These are phyloP conservation scores for Reticulitermes lucifugus DNA, from an alignment of 2,888 invertebrate species.

Conservation along the genomic window DNA sequence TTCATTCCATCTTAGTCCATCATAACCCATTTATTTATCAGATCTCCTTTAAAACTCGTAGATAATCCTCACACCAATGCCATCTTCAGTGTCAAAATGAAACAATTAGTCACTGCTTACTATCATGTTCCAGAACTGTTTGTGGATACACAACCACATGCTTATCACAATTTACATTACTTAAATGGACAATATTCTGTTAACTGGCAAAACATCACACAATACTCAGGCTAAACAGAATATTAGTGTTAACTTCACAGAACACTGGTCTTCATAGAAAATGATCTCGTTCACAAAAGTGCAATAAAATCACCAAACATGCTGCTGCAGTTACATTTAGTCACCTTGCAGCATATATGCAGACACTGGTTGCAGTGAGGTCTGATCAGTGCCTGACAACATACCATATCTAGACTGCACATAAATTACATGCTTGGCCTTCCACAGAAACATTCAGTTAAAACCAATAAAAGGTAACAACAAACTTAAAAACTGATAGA, in stretches of 20 bases:
- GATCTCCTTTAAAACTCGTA: neutral
- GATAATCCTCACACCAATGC: neutral
- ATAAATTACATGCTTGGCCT: neutral
- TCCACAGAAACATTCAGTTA: constrained; percentile 10
- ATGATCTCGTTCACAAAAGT: constrained; percentile 22
- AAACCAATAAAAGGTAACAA: neutral
- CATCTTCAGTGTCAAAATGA: neutral
- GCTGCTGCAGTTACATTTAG: neutral
- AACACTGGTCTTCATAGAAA: neutral
- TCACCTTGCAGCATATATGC: neutral
- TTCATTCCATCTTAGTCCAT: neutral
- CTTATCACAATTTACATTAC: neutral
- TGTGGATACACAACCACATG: neutral
- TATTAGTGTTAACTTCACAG: neutral
- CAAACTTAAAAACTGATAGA: neutral
- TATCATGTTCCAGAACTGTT: neutral
- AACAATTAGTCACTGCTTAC: neutral
- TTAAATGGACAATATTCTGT: constrained; percentile 5
- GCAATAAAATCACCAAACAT: constrained; percentile 3
- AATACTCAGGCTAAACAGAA: neutral
- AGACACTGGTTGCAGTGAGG: neutral
- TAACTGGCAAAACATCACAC: constrained; percentile 7
- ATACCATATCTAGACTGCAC: constrained; percentile 6
- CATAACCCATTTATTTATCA: constrained; percentile 24
- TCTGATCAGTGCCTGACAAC: neutral